Base-by-base conservation (phyloP, 2,888 invertebrate genomes). In the Pseudococcus longispinus region DNA sequence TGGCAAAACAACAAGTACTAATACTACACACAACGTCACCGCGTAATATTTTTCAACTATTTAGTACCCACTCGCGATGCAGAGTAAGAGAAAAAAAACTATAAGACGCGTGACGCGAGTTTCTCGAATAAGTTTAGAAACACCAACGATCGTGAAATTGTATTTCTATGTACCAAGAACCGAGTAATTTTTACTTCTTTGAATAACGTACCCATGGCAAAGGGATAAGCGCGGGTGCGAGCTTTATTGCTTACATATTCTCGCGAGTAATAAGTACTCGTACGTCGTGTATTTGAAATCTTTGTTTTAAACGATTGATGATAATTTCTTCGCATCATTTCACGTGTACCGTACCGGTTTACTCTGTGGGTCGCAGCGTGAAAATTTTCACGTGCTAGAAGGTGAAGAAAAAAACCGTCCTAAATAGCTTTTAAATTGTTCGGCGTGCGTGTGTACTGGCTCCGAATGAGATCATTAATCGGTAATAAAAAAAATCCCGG, bases 351-450 rank as follows among this genome's bases (percentile, higher is more conserved):
- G 11, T 11, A 42, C 77, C 77, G 42, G 77, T 80, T 80, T 23
- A 80, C 42, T 42, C 37, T 37, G 32, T 6, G 20, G 77, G 42
- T 42, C 60, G 60, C 23, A 60, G 37, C 37, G 77, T 80, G 77
- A 42, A 80, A 42, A 80, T 42, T 80, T 80, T 80, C 77, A 80
- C 77, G 70, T 70, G 29, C 29, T 70, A 60, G 44, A 46, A 60
- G 60, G 70, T 20, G 70, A 29, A 15, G 18, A 70, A 70, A 70
- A 70, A 29, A 70, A 23, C 20, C 32, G 74, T n/a, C 18, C 18
- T 13, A 42, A 80, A 37, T 80, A 80, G 77, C 77, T 80, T 80
- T 80, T 80, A 80, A 80, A 80, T 80, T 80, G 77, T 80, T 80
- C 42, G 11, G 5, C n/a, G 23, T 9, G 32, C 18, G 77, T 80